A percentile compares a stretch with the other conserved stretches of the same genome.
Conservation (phyloP, 1,140 invertebrate genomes). For the Asbolus verrucosus region DNA sequence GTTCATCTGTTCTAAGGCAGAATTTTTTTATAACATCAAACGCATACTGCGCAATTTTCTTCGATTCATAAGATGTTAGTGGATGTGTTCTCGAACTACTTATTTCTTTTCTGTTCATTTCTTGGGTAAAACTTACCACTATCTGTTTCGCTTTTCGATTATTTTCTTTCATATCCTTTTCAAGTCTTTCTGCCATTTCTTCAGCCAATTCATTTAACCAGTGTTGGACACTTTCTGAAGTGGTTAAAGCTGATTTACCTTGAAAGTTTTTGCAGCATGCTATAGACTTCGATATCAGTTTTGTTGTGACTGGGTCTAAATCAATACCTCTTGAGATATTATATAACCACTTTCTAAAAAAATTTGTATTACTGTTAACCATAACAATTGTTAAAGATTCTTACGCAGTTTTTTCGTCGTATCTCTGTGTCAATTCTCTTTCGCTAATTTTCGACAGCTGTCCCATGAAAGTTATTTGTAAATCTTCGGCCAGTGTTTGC, state of each 20-base stretch:
- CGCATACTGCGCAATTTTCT: slow-evolving; percentile 71
- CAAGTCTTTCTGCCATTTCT: slow-evolving; percentile 88
- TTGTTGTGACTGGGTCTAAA: slow-evolving; percentile 83
- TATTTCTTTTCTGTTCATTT: slow-evolving; percentile 70
- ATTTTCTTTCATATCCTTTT: slow-evolving; percentile 81
- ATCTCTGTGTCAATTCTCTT: slow-evolving; percentile 76
- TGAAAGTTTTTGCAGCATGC: slow-evolving; percentile 95
- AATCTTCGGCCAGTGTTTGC: slow-evolving; percentile 74
- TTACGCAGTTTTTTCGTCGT: slow-evolving; percentile 89
- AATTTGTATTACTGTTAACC: slow-evolving; percentile 30
- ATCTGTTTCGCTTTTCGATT: slow-evolving; percentile 76
- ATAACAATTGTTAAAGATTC: slow-evolving; percentile 29
- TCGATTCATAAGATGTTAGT: slow-evolving; percentile 70
- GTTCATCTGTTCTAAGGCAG: slow-evolving; percentile 64
- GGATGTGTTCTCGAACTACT: slow-evolving; percentile 72
- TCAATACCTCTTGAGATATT: slow-evolving; percentile 90
- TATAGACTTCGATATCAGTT: slow-evolving; percentile 92
- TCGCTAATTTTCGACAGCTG: slow-evolving; percentile 79
- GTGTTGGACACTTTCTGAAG: slow-evolving; percentile 78
- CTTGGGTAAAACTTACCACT: slow-evolving; percentile 72
- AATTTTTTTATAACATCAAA: slow-evolving; percentile 73
- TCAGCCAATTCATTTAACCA: slow-evolving; percentile 85
- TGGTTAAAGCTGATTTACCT: slow-evolving; percentile 82
- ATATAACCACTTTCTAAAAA: slow-evolving; percentile 81
- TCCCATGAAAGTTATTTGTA: slow-evolving; percentile 82